phyloP scores from a whole-genome alignment of 2,113 vertebrate genomes.

The Litocranius walleri region DNA sequence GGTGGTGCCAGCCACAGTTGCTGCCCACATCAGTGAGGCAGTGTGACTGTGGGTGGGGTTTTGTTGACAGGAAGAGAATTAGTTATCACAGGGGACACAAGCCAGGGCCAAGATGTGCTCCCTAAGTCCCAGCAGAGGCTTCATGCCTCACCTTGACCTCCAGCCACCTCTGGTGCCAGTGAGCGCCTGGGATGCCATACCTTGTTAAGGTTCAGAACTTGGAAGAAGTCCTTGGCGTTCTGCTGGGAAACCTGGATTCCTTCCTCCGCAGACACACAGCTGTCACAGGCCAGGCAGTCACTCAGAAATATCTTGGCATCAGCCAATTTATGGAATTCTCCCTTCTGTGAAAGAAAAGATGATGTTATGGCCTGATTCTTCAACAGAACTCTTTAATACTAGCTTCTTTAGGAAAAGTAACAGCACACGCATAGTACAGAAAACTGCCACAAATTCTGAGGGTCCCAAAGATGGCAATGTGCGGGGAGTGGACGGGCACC shows the following conservation, averaged over 20 bases:
- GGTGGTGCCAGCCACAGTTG: neutral
- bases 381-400: neutral
- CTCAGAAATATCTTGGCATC: slow-evolving; percentile 89
- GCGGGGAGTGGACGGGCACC: neutral
- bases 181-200: slow-evolving; percentile 66
- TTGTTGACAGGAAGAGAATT: neutral
- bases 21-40: neutral
- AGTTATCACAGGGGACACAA: neutral
- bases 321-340: slow-evolving; percentile 81
- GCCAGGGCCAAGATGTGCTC: rapidly evolving
- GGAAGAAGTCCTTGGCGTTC: slow-evolving; percentile 88
- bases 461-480: neutral
- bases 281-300: slow-evolving; percentile 94
- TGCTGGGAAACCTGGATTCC: slow-evolving; percentile 89
- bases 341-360: slow-evolving; percentile 76
- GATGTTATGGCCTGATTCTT: neutral
- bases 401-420: neutral
- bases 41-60: neutral
- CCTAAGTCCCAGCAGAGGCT: neutral
- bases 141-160: neutral
- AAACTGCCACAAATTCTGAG: neutral
- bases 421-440: neutral
- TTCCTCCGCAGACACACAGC: slow-evolving; percentile 91
- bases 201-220: slow-evolving; percentile 91
- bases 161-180: too few relatives aligned